A percentile compares a stretch with the other conserved stretches of the same genome.
These are phyloP conservation scores for Colletes latitarsis DNA, from an alignment of 1,140 invertebrate genomes.

Conservation along the genomic window DNA sequence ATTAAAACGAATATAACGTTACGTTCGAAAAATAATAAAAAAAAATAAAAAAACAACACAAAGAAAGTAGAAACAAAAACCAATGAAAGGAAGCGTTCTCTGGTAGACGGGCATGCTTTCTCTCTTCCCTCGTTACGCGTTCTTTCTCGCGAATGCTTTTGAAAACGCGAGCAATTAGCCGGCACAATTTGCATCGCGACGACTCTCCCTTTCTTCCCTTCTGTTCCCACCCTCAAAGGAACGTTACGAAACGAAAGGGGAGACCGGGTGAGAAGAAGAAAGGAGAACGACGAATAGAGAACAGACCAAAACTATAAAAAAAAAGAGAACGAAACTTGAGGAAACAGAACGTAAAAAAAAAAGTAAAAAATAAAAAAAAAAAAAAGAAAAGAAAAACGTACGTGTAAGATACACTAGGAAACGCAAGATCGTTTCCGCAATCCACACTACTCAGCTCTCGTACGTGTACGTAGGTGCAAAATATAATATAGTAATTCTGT, in stretches of 20 bases:
- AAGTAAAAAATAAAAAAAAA: constrained; percentile 13
- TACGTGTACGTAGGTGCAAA: constrained; percentile 60
- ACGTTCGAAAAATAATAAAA: not conserved
- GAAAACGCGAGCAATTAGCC: constrained; percentile 41
- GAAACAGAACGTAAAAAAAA: not conserved
- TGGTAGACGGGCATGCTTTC: constrained; percentile 34
- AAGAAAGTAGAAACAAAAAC: constrained; percentile 2
- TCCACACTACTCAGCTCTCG: constrained; percentile 62
- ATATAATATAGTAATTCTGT: constrained; percentile 55
- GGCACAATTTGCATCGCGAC: constrained; percentile 4
- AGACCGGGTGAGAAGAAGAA: constrained; percentile 12
- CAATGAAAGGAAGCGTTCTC: constrained; percentile 24
- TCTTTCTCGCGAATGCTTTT: constrained; percentile 22
- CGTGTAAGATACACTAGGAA: constrained; percentile 53
- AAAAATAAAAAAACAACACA: not conserved
- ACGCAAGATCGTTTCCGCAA: constrained; percentile 62
- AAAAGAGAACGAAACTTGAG: constrained; percentile 6
- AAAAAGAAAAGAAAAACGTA: constrained; percentile 40
- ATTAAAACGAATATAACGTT: constrained; percentile 27
- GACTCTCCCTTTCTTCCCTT: not conserved
- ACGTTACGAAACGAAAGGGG: not conserved
- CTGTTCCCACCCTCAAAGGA: not conserved
- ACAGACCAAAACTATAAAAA: constrained; percentile 1
- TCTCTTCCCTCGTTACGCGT: constrained; percentile 4
- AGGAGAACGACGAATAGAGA: constrained; percentile 1